A percentile compares a stretch with the other conserved stretches of the same genome.
phyloP scores from a whole-genome alignment of 2,113 vertebrate genomes.

The Anarrhichthys ocellatus region DNA sequence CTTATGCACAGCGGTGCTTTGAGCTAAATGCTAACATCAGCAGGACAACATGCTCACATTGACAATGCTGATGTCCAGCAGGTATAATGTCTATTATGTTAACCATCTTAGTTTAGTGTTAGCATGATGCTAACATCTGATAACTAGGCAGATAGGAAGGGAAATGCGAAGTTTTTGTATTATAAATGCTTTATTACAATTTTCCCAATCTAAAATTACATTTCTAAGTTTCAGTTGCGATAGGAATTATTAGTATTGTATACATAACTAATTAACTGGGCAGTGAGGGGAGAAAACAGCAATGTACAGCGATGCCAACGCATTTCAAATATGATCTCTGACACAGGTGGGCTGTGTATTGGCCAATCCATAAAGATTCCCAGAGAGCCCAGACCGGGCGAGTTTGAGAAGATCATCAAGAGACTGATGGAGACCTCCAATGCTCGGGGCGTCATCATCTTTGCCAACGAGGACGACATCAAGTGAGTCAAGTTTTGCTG shows the following conservation, averaged over 20 bases:
- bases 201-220: too few relatives aligned
- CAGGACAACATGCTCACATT: too few relatives aligned
- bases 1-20: too few relatives aligned
- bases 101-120: too few relatives aligned
- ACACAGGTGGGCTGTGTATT: constrained; percentile 91
- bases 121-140: not conserved
- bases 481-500: constrained; percentile 82
- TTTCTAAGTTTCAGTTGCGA: not conserved
- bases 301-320: not conserved
- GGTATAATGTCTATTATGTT: too few relatives aligned
- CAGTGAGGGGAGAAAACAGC: not conserved
- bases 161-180: not conserved
- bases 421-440: constrained; percentile 94
- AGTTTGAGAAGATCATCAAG: constrained; percentile 95
- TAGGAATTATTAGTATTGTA: not conserved
- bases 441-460: constrained; percentile 92
- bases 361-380: constrained; percentile 96
- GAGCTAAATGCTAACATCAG: too few relatives aligned
- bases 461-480: constrained; percentile 96
- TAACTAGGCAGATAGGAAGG: not conserved
- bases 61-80: too few relatives aligned
- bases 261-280: not conserved
- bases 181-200: not conserved
- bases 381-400: constrained; percentile 88
- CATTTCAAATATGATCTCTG: constrained; percentile 36